These are phyloP conservation scores for Drosophila bifasciata DNA, from an alignment of 1,140 invertebrate species.

Conservation along the genomic window DNA sequence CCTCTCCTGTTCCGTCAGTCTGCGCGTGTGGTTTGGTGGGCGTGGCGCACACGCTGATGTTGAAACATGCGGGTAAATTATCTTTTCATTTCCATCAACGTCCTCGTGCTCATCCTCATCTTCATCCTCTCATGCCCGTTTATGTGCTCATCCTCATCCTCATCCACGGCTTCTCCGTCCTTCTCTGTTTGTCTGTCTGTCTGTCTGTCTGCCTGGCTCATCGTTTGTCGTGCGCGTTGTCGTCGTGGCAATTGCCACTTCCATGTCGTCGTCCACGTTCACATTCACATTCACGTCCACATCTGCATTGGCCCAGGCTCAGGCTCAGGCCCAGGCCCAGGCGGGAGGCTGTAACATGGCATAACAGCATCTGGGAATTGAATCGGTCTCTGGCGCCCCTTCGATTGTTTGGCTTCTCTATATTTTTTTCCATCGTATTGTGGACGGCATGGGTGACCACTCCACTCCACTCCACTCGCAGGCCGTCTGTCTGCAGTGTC, in stretches of 20 bases:
- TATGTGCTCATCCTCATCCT: too few species aligned
- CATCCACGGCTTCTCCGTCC: not conserved
- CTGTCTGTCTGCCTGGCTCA: not conserved
- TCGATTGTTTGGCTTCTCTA: constrained; percentile 55
- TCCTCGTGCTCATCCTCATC: not conserved
- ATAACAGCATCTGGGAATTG: not conserved
- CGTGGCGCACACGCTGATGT: constrained; percentile 49
- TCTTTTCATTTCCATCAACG: constrained; percentile 78
- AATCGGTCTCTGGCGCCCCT: constrained; percentile 4
- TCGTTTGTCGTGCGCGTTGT: constrained; percentile 24
- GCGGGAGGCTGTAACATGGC: constrained; percentile 1
- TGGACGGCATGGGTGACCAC: too few species aligned
- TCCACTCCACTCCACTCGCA: too few species aligned
- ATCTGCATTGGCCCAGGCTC: not conserved
- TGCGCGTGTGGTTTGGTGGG: constrained; percentile 29
- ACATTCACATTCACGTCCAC: not conserved
- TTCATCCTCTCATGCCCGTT: too few species aligned
- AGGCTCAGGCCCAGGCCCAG: too few species aligned
- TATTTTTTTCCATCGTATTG: constrained; percentile 8
- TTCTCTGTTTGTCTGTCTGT: constrained; percentile 3
- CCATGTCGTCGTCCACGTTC: constrained; percentile 1
- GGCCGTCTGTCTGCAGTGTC: not conserved
- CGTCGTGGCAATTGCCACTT: constrained; percentile 50
- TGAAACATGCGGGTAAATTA: constrained; percentile 79
- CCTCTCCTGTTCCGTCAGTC: constrained; percentile 2